Conservation (phyloP, 2,113 vertebrate genomes). For the Protomyctophum bolini region DNA sequence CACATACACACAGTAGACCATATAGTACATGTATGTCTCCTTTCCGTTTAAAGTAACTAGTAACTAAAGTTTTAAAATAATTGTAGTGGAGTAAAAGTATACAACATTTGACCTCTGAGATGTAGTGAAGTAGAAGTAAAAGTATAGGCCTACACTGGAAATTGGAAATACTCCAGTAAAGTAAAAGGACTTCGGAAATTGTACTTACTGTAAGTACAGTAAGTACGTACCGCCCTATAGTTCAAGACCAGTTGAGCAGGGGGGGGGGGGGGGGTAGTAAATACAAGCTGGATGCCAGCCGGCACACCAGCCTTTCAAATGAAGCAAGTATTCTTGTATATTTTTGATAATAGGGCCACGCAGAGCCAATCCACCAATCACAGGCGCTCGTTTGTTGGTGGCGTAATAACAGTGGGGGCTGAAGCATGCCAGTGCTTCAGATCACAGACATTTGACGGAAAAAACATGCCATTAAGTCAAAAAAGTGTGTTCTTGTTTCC, state of each 20-base stretch:
- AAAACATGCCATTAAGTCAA: conserved; percentile 61
- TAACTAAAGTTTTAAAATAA: too few species aligned
- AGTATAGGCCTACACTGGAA: too few species aligned
- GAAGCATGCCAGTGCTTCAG: conserved; percentile 20
- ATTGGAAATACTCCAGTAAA: too few species aligned
- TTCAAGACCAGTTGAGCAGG: conserved; percentile 20
- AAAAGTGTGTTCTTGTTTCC: conserved; percentile 33
- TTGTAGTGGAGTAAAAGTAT: too few species aligned
- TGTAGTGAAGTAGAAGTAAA: too few species aligned
- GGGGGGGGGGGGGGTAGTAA: conserved; percentile 15
- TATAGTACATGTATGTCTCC: conserved; percentile 6
- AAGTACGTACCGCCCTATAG: too few species aligned
- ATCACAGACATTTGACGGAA: conserved; percentile 51
- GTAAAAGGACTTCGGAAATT: too few species aligned
- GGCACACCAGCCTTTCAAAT: conserved; percentile 24
- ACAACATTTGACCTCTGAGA: too few species aligned
- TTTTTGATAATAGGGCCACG: conserved; percentile 53
- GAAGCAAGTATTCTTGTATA: conserved; percentile 49
- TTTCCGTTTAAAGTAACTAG: background rate
- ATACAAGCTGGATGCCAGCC: conserved; percentile 11
- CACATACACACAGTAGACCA: background rate
- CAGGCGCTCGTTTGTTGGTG: conserved; percentile 36
- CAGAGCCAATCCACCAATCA: conserved; percentile 48
- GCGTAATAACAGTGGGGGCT: conserved; percentile 52
- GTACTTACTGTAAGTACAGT: too few species aligned